These are phyloP conservation scores for Mimumesa dahlbomi DNA, from an alignment of 2,888 invertebrate genomes.

Conservation along the genomic window DNA sequence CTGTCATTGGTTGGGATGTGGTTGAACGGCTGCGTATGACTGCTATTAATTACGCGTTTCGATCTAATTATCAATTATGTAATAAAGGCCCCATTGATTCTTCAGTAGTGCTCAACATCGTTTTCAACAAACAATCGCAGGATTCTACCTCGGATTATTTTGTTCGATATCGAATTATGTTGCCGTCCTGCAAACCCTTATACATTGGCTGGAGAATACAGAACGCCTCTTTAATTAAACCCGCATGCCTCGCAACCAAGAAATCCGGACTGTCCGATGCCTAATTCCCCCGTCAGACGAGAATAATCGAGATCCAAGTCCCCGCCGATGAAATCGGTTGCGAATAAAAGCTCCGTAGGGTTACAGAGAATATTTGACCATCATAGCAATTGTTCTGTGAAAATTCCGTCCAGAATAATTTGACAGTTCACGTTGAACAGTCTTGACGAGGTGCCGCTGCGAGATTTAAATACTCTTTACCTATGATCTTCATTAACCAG, in stretches of 20 bases:
- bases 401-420: no score
- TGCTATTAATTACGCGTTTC: no score
- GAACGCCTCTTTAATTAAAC: slow-evolving; percentile 74
- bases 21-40: no score
- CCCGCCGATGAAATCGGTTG: slow-evolving; percentile 33
- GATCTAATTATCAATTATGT: no score
- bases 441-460: neutral
- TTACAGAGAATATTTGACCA: neutral
- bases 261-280: slow-evolving; percentile 54
- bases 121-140: no score
- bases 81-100: no score
- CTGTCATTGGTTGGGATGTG: no score
- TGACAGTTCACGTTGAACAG: neutral
- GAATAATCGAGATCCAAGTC: slow-evolving; percentile 44
- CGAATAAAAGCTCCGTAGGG: neutral
- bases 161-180: no score
- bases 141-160: no score
- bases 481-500: slow-evolving; percentile 13
- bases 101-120: no score
- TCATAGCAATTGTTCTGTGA: neutral
- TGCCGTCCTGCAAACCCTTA: no score
- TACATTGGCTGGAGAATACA: slow-evolving; percentile 10
- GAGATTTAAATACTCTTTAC: neutral
- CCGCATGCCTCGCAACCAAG: slow-evolving; percentile 63
- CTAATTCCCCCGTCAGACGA: slow-evolving; percentile 44